Percentiles rank a stretch among this genome's conserved stretches.
These are phyloP conservation scores for Zoanthus solanderi DNA, from an alignment of 92 coral and sea anemone genomes.

Conservation along the genomic window DNA sequence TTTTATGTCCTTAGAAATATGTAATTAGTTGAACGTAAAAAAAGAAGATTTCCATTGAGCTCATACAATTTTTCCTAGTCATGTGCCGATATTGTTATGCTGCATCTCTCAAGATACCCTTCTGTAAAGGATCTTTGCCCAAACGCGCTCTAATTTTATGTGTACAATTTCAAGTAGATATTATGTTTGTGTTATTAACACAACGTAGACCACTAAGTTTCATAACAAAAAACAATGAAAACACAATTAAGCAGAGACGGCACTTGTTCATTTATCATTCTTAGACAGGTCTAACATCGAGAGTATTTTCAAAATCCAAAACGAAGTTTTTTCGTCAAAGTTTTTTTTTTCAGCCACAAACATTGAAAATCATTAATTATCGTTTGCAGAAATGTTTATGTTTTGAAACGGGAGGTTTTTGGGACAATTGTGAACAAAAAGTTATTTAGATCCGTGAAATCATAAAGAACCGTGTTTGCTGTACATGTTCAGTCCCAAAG, in stretches of 20 bases:
- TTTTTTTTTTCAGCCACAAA: not conserved
- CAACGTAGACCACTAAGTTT: not conserved
- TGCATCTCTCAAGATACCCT: not conserved
- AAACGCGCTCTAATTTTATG: not conserved
- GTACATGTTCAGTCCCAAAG: not conserved
- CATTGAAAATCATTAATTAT: not conserved
- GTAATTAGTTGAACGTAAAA: not conserved
- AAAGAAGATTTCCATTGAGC: not conserved
- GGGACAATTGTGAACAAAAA: not conserved
- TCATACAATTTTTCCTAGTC: not conserved
- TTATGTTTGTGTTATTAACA: not conserved
- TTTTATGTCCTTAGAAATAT: not conserved
- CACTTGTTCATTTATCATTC: not conserved
- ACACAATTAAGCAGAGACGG: not conserved
- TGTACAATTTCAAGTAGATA: not conserved
- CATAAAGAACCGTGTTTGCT: not conserved
- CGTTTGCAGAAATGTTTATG: not conserved
- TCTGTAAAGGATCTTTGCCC: not conserved
- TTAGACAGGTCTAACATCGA: not conserved
- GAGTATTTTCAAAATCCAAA: not conserved
- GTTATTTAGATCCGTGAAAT: not conserved
- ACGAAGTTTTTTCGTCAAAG: not conserved
- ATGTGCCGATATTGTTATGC: too few species aligned
- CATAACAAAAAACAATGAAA: constrained; percentile 5
- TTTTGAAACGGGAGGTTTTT: not conserved